Base-by-base conservation (phyloP, 2,888 invertebrate species). In the Dynastes hyllus region DNA sequence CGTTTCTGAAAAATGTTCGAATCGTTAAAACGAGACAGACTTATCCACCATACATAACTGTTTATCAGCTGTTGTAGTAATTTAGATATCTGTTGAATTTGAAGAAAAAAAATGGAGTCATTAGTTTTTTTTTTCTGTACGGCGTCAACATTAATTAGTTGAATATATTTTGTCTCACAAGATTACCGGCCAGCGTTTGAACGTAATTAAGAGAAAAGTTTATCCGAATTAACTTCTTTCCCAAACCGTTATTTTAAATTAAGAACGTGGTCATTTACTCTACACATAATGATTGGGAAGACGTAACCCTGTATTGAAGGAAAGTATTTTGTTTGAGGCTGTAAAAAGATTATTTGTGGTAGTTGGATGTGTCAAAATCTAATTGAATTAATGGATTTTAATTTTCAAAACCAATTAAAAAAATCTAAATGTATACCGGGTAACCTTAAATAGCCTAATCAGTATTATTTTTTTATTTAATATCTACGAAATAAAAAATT, bases 31-130 rank as follows among this genome's bases (percentile, higher is more conserved):
- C 22, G 61, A 75, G 32, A 61, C 61, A 45, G 45, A 61, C 27
- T 61, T 27, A 45, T 45, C 45, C 16, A 9, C 45, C 37, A 69
- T 67, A 16, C 9, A 27, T 29, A 75, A 45, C 27, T 1, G 45
- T 75, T 75, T 75, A 75, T 75, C 73, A 61, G 61, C 61, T 61
- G 45, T 75, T 75, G 73, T 61, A 29, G 73, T 61, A 75, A 75
- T 75, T 75, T 75, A 75, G 61, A 75, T 75, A 75, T 63, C 73
- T 5, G 45, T 45, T 50, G 73, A 40, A 73, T 37, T 58, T 73
- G 37, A 4, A 45, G 22, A 55, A 71, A 16, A 58, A 73, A 75
- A 45, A 75, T 75, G 61, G 73, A 75, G 73, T 58, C 61, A 75
- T 45, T 45, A 75, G 45, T 73, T 45, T 58, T 40, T 40, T 50